These are phyloP conservation scores for Tupaia chinensis DNA, from an alignment of 2,113 vertebrate species.

Conservation along the genomic window DNA sequence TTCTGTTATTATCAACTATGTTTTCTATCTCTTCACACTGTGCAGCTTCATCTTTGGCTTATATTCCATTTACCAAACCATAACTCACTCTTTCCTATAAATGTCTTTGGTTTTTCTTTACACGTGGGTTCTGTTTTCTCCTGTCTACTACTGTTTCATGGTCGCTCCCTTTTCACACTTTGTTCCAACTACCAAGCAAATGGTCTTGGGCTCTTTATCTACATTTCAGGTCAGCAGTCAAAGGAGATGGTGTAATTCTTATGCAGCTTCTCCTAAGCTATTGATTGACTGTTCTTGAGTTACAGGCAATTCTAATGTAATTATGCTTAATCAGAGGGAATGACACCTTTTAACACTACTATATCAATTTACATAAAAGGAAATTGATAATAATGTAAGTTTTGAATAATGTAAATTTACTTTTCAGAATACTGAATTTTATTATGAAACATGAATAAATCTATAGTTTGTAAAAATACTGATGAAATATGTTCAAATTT, in stretches of 20 bases:
- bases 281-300: neutral
- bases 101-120: neutral
- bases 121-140: neutral
- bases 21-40: neutral
- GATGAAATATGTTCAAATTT: neutral
- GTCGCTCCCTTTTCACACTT: neutral
- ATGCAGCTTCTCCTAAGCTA: neutral
- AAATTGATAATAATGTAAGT: neutral
- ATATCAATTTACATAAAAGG: neutral
- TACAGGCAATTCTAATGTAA: neutral
- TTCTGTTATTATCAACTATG: neutral
- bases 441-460: neutral
- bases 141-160: neutral
- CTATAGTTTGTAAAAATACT: neutral
- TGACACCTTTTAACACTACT: neutral
- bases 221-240: neutral
- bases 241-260: neutral
- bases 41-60: neutral
- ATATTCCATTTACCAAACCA: neutral
- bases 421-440: neutral
- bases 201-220: neutral
- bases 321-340: neutral
- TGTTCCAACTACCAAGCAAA: neutral
- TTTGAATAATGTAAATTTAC: neutral
- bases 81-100: neutral